phyloP scores from a whole-genome alignment of 2,888 invertebrate genomes.

The Nomada goodeniana region DNA sequence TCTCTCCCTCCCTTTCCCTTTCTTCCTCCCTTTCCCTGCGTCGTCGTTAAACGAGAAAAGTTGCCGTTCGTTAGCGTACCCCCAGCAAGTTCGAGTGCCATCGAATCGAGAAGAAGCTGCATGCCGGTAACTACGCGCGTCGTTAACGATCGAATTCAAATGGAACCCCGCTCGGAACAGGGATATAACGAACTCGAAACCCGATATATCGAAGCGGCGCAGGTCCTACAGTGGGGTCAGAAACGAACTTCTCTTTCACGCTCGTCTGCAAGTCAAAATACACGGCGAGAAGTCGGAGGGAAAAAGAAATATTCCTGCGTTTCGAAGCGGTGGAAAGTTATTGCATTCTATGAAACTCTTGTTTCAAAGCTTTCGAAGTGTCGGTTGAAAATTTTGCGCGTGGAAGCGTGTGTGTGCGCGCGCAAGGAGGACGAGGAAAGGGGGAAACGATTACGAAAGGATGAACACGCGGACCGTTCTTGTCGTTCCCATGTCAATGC shows the following conservation, averaged over 20 bases:
- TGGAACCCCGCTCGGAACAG: not conserved
- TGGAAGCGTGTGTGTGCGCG: not conserved
- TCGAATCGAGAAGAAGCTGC: slow-evolving; percentile 51
- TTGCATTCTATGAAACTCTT: not conserved
- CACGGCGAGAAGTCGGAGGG: not conserved
- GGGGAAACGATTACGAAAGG: slow-evolving; percentile 51
- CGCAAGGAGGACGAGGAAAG: slow-evolving; percentile 1
- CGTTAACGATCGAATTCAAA: slow-evolving; percentile 53
- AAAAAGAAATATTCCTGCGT: too few relatives aligned
- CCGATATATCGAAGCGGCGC: slow-evolving; percentile 43
- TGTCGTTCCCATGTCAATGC: slow-evolving; percentile 26
- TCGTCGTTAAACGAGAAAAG: slow-evolving; percentile 69
- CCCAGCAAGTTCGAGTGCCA: slow-evolving; percentile 43
- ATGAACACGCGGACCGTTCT: slow-evolving; percentile 49
- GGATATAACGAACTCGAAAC: slow-evolving; percentile 51
- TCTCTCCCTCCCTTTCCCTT: not conserved
- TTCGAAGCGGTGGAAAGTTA: too few relatives aligned
- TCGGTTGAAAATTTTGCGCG: too few relatives aligned
- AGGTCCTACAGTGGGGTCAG: not conserved
- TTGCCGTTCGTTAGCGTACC: slow-evolving; percentile 62
- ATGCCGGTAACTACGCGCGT: slow-evolving; percentile 54
- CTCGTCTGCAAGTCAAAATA: not conserved
- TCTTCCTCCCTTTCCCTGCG: not conserved
- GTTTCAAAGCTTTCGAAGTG: not conserved
- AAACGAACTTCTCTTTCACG: not conserved